phyloP scores from a whole-genome alignment of 2,113 vertebrate genomes.

The Gorsachius goisagi region DNA sequence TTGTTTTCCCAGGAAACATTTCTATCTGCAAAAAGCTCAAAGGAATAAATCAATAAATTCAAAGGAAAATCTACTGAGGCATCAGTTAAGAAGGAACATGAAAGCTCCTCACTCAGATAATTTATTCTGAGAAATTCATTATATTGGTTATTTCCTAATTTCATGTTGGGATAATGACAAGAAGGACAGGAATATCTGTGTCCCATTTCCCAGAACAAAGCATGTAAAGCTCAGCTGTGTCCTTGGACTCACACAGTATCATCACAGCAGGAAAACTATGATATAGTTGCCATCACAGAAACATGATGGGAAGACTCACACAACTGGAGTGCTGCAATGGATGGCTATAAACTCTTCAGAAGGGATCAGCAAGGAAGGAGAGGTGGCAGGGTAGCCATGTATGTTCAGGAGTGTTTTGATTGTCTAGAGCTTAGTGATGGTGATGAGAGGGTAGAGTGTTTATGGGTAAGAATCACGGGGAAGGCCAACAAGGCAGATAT shows the following conservation, averaged over 20 bases:
- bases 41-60: not conserved
- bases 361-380: too few species aligned
- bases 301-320: too few species aligned
- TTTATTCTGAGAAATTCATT: not conserved
- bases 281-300: too few species aligned
- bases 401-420: too few species aligned
- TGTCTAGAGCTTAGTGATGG: too few species aligned
- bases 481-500: too few species aligned
- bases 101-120: not conserved
- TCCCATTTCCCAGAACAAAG: not conserved
- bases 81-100: not conserved
- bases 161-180: not conserved
- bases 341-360: too few species aligned
- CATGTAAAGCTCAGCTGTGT: not conserved
- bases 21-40: not conserved
- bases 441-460: too few species aligned
- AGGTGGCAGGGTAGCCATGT: too few species aligned
- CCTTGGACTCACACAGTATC: not conserved
- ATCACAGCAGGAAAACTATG: too few species aligned
- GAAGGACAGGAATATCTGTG: not conserved
- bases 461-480: too few species aligned
- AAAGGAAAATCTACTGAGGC: not conserved
- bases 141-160: not conserved
- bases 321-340: too few species aligned
- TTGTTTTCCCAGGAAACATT: not conserved